phyloP scores from a whole-genome alignment of 2,113 vertebrate species.

The Onychostruthus taczanowskii region DNA sequence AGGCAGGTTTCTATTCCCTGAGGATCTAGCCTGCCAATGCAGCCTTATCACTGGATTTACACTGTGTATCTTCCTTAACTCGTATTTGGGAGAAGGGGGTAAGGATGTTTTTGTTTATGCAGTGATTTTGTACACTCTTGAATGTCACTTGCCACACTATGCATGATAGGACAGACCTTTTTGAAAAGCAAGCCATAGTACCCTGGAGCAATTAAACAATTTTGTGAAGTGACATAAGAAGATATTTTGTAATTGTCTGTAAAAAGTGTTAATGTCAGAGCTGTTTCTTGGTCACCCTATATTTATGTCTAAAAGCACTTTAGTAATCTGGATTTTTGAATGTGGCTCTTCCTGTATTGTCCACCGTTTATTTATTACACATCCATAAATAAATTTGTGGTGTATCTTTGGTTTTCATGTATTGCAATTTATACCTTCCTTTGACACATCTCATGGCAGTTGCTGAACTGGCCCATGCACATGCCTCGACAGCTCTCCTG shows the following conservation, averaged over 20 bases:
- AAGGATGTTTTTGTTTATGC: conserved; percentile 26
- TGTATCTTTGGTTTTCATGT: conserved; percentile 44
- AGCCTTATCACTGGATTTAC: conserved; percentile 52
- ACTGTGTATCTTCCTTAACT: conserved; percentile 51
- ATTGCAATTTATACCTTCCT: neutral
- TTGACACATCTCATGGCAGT: rapidly evolving
- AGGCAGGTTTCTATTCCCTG: neutral
- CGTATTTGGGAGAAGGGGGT: neutral
- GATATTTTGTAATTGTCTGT: conserved; percentile 56
- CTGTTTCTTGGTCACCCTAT: conserved; percentile 37
- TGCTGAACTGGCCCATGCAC: neutral
- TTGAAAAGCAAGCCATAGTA: conserved; percentile 54
- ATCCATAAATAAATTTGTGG: conserved; percentile 69
- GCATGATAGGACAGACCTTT: conserved; percentile 28
- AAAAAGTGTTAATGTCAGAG: conserved; percentile 49
- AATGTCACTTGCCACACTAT: conserved; percentile 46
- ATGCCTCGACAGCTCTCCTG: neutral
- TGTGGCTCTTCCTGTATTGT: conserved; percentile 62
- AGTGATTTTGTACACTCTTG: conserved; percentile 37
- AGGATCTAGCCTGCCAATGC: neutral
- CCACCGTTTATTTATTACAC: conserved; percentile 71
- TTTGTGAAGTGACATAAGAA: conserved; percentile 38
- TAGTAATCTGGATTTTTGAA: conserved; percentile 67
- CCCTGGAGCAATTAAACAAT: neutral
- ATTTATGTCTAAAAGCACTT: conserved; percentile 71